Percentiles rank a stretch among this genome's conserved stretches.
Conservation (phyloP, 2,888 invertebrate species). For the Timema podura region DNA sequence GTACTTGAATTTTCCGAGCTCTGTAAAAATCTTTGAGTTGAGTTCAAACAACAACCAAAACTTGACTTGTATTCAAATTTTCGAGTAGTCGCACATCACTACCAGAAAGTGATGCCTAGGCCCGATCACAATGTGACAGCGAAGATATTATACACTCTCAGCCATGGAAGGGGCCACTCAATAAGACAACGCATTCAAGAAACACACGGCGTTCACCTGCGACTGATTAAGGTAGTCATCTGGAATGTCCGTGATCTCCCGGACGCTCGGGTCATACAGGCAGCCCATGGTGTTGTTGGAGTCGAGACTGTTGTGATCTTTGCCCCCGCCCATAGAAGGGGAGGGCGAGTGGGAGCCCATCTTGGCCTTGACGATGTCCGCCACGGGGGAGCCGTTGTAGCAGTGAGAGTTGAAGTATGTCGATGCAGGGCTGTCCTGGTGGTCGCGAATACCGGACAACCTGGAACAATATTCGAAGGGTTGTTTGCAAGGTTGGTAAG, state of each 20-base stretch:
- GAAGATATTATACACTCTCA: constrained; percentile 10
- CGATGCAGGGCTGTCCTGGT: constrained; percentile 37
- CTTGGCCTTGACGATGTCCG: constrained; percentile 22
- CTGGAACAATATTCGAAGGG: constrained; percentile 24
- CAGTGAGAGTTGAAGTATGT: constrained; percentile 18
- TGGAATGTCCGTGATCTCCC: constrained; percentile 78
- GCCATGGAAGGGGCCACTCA: not conserved
- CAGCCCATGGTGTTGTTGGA: constrained; percentile 16
- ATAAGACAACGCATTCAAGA: not conserved
- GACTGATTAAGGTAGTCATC: constrained; percentile 80
- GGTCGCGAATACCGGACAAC: constrained; percentile 40
- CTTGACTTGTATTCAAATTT: no score
- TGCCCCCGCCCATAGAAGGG: constrained; percentile 42
- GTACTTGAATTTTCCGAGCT: no score
- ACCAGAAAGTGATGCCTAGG: no score
- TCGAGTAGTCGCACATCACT: no score
- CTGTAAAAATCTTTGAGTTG: no score
- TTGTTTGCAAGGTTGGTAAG: no score
- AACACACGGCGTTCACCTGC: constrained; percentile 46
- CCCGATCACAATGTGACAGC: no score
- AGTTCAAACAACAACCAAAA: no score
- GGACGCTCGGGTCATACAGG: constrained; percentile 44
- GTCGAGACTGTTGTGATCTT: constrained; percentile 43
- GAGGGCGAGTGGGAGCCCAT: constrained; percentile 30
- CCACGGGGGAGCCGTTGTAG: constrained; percentile 16